phyloP scores from a whole-genome alignment of 2,113 vertebrate species.

The Polypterus bichir region DNA sequence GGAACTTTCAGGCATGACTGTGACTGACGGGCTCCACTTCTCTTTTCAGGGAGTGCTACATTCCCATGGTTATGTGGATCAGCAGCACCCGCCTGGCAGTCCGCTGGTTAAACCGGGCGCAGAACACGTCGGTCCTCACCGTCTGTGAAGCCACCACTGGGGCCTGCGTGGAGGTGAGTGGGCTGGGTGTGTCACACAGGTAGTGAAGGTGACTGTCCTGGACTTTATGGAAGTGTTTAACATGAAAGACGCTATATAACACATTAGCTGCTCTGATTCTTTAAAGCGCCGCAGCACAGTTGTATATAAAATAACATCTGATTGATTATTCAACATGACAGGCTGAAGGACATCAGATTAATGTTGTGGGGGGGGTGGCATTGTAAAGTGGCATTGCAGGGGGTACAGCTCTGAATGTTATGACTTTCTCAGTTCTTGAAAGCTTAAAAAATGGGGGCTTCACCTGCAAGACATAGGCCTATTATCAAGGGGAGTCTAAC shows the following conservation, averaged over 20 bases:
- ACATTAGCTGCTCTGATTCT: background rate
- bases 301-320: too few species aligned
- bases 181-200: conserved; percentile 6
- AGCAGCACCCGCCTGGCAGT: conserved; percentile 54
- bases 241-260: too few species aligned
- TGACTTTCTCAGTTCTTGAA: too few species aligned
- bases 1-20: too few species aligned
- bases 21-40: background rate
- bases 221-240: background rate
- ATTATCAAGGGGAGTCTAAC: too few species aligned
- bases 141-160: conserved; percentile 64
- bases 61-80: conserved; percentile 64
- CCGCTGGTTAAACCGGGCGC: conserved; percentile 59
- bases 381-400: too few species aligned
- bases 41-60: conserved; percentile 37
- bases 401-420: too few species aligned
- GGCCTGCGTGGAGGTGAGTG: conserved; percentile 57
- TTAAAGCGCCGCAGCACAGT: background rate
- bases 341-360: too few species aligned
- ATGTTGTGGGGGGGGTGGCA: too few species aligned
- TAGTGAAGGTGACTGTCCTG: background rate
- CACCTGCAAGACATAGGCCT: too few species aligned
- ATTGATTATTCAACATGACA: too few species aligned
- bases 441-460: too few species aligned
- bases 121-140: conserved; percentile 59